Evolutionary conservation across 2,888 invertebrate species (phyloP), one percentile per base, ranked within the genome.

Genomic region (Lithophane ornitopus): DNA sequence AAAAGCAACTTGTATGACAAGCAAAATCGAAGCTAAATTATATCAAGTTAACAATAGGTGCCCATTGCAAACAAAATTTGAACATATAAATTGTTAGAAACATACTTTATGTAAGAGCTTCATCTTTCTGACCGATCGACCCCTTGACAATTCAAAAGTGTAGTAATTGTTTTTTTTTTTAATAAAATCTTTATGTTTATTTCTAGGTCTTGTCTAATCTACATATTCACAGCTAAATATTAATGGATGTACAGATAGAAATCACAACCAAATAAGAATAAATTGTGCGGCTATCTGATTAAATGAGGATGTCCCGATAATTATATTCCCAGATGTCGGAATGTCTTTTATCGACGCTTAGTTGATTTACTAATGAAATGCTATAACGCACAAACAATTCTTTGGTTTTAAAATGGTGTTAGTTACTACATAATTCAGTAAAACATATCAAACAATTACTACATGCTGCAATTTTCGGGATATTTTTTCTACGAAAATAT

Each of bases 241-340:
- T 62, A 52, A 74, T 80, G 14, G 34, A 59, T 46, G 39, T n/a
- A 22, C 54, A 70, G 54, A 72, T 72, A 72, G 28, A 46, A 59
- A 65, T 59, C 58, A 49, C n/a, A 67, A 67, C 4, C 3, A 80
- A 69, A 75, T 75, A 46, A 14, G 14, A 75, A 81, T 81, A 75
- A 81, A 79, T 69, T 69, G 54, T 16, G 16, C 16, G 19, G 56
- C 7, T 81, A 69, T 75, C 54, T 41, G 46, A 75, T 65, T 44
- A 28, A 26, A 62, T 46, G 44, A 63, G 34, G 19, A 63, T 74
- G 34, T 68, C 49, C 28, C 16, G n/a, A 74, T 66, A 46, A 46
- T 46, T 52, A 73, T 67, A 74, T 61, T 61, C 39, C 9, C 12
- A 58, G 63, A 59, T 65, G 34, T 79, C n/a, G n/a, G n/a, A n/a